These are phyloP conservation scores for Metellina segmentata DNA, from an alignment of 2,888 invertebrate genomes.

Conservation along the genomic window DNA sequence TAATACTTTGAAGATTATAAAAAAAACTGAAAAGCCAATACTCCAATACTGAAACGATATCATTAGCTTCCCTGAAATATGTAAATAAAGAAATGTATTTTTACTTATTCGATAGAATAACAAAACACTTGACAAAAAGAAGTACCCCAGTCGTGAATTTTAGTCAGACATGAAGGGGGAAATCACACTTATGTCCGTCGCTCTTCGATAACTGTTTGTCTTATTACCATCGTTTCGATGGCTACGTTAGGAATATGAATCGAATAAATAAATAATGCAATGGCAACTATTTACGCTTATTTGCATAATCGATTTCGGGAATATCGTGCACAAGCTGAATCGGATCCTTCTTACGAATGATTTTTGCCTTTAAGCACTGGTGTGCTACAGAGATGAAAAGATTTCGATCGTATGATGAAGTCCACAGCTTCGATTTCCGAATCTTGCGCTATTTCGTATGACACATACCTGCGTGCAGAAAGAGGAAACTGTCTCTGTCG, in stretches of 20 bases:
- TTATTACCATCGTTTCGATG: neutral
- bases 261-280: neutral
- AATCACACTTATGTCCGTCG: neutral
- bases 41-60: neutral
- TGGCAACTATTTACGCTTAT: neutral
- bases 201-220: neutral
- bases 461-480: neutral
- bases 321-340: conserved; percentile 41
- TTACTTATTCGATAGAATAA: neutral
- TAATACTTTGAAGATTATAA: too few relatives aligned
- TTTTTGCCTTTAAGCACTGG: too few relatives aligned
- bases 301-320: conserved; percentile 24
- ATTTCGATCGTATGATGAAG: neutral
- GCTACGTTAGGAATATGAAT: neutral
- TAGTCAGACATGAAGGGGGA: neutral
- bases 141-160: neutral
- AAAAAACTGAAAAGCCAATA: neutral
- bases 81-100: neutral
- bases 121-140: neutral
- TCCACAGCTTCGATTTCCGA: conserved; percentile 8
- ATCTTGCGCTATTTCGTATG: neutral
- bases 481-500: too few relatives aligned
- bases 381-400: neutral
- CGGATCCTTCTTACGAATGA: neutral
- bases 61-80: neutral